Evolutionary conservation across 2,797 vertebrate species (phyloP), one percentile per base, ranked within the genome.

Genomic region (Acrossocheilus fasciatus): DNA sequence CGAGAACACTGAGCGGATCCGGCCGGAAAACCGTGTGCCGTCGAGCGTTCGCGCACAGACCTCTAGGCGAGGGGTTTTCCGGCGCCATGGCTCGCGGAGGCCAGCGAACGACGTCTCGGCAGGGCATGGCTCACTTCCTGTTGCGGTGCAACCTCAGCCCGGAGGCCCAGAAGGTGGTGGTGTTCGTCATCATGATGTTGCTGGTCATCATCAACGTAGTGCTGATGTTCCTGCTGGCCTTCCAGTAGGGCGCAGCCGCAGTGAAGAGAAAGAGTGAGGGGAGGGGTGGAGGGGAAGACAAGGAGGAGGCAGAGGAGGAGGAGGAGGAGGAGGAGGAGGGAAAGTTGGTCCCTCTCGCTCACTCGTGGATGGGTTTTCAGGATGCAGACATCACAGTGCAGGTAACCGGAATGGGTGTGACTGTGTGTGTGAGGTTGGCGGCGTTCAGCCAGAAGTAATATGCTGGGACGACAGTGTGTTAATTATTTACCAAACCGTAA

Each of bases 131-230:
- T 62, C 96, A 95, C 89, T 94, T 96, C 41, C 91, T 98, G 92
- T 96, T 98, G 87, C 95, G 96, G 92, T 99, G 98, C 95, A 99
- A 98, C 94, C 96, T 99, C 90, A 97, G 97, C 87, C 97, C 97
- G 0, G 97, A 98, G 89, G 97, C 98, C 4, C 98, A 99, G 93
- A 96, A 97, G 86, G 95, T 97, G 87, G 98, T 99, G 93, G 97
- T 99, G 88, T 98, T 98, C 91, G 90, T 97, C 86, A 99, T 99
- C 94, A 97, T 99, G 96, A 96, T 97, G 93, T 93, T 99, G 91
- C 97, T 99, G 89, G 96, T 99, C 94, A 93, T 98, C 94, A 97
- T 99, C 95, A 99, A 99, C 57, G 97, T 98, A 91, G 97, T 99
- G 92, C 97, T 99, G 81, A 98, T 98, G 95, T 98, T 99, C 93